These are phyloP conservation scores for Notodonta dromedarius DNA, from an alignment of 2,888 invertebrate species.

Conservation along the genomic window DNA sequence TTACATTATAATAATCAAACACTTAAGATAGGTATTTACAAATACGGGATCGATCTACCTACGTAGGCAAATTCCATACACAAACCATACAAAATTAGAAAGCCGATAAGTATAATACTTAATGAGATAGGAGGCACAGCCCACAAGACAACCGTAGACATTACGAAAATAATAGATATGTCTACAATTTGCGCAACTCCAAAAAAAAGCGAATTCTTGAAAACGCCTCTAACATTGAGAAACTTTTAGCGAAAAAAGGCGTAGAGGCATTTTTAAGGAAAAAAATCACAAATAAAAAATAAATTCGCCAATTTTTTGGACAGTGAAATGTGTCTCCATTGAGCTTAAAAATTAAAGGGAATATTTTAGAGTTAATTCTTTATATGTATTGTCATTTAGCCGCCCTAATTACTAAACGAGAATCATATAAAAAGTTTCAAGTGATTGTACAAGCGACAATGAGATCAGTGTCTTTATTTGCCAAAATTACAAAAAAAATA, in stretches of 20 bases:
- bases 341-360: conserved; percentile 68
- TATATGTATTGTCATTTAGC: conserved; percentile 83
- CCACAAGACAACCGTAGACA: conserved; percentile 38
- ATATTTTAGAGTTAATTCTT: conserved; percentile 72
- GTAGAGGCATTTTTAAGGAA: conserved; percentile 46
- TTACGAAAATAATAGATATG: conserved; percentile 38
- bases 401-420: conserved; percentile 83
- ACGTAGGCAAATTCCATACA: conserved; percentile 81
- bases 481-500: conserved; percentile 17
- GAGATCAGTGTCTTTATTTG: conserved; percentile 15
- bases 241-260: conserved; percentile 62
- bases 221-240: conserved; percentile 51
- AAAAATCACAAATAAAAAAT: conserved; percentile 36
- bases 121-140: conserved; percentile 53
- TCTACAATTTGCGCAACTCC: conserved; percentile 37
- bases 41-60: conserved; percentile 77
- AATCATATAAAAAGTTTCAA: conserved; percentile 70
- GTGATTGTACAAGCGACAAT: conserved; percentile 37
- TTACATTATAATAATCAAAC: conserved; percentile 71
- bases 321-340: conserved; percentile 49
- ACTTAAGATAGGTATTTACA: conserved; percentile 82
- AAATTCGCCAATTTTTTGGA: conserved; percentile 42
- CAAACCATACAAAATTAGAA: conserved; percentile 79
- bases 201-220: conserved; percentile 48
- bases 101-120: conserved; percentile 62